A percentile compares a stretch with the other conserved stretches of the same genome.
These are phyloP conservation scores for Brienomyrus brachyistius DNA, from an alignment of 2,113 vertebrate genomes.

Conservation along the genomic window DNA sequence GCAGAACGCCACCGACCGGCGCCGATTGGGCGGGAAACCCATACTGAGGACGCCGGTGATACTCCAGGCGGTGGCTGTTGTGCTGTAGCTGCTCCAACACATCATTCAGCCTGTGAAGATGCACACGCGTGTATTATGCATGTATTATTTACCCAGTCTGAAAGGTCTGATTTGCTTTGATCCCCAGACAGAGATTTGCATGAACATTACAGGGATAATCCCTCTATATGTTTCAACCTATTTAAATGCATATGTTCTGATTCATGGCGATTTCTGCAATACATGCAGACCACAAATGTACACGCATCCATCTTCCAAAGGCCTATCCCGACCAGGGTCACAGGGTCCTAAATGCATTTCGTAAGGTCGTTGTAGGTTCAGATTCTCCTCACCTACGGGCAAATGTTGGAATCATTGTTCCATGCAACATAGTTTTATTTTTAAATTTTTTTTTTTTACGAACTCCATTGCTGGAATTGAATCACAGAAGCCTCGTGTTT, in stretches of 20 bases:
- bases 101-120: background rate
- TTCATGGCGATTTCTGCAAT: background rate
- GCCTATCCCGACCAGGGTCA: background rate
- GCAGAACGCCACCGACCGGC: background rate
- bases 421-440: background rate
- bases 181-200: background rate
- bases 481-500: background rate
- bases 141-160: background rate
- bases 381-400: background rate
- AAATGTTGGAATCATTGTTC: background rate
- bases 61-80: background rate
- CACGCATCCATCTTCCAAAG: background rate
- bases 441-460: background rate
- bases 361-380: background rate
- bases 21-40: conserved; percentile 35
- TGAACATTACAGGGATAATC: background rate
- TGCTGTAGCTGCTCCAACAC: background rate
- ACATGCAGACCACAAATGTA: background rate
- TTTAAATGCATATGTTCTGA: background rate
- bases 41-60: conserved; percentile 32
- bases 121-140: background rate
- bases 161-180: conserved; percentile 1
- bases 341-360: background rate
- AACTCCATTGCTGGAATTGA: background rate
- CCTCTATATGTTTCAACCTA: background rate